Base-by-base conservation (phyloP, 1,140 invertebrate species). In the Hormaphis cornu region DNA sequence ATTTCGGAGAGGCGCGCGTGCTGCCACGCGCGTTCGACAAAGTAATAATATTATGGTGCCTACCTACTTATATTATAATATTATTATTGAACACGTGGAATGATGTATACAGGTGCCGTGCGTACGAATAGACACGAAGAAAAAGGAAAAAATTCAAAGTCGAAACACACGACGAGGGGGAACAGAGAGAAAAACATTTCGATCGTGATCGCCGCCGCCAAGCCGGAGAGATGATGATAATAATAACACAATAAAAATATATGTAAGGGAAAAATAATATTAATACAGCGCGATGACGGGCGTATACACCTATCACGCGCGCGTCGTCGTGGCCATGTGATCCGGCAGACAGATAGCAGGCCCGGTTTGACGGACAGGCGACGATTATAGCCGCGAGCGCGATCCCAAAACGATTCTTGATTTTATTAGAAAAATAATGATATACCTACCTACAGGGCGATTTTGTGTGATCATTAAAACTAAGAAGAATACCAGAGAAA, bases 271-370 rank as follows among this genome's bases (percentile, higher is more conserved):
- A 18, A 37, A 22, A 56, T 35, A 35, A n/a, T n/a, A n/a, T n/a
- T n/a, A n/a, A n/a, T 20, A 12, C 14, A 33, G 33, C 14, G 46
- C 28, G 28, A 66, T 66, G 28, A 50, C 24, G 28, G 40, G 24
- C 28, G 26, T 66, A n/a, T n/a, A n/a, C n/a, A n/a, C n/a, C n/a
- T n/a, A 46, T 48, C 44, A 66, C 61, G 61, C 61, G 44, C 61
- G 42, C 18, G 59, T 12, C 42, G 8, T 26, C 26, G 61, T 12
- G 24, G 22, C n/a, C n/a, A n/a, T n/a, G 28, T 30, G 9, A 33
- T 46, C 61, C 24, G 30, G 4, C 30, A 42, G n/a, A 48, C 14
- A 35, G 61, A 50, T 50, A 50, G 12, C 30, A 33, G 30, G 9
- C 22, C 18, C 44, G 16, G 9, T 50, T 33, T 66, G 61, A 66